These are phyloP conservation scores for Brenthis hecate DNA, from an alignment of 2,888 invertebrate genomes.

Conservation along the genomic window DNA sequence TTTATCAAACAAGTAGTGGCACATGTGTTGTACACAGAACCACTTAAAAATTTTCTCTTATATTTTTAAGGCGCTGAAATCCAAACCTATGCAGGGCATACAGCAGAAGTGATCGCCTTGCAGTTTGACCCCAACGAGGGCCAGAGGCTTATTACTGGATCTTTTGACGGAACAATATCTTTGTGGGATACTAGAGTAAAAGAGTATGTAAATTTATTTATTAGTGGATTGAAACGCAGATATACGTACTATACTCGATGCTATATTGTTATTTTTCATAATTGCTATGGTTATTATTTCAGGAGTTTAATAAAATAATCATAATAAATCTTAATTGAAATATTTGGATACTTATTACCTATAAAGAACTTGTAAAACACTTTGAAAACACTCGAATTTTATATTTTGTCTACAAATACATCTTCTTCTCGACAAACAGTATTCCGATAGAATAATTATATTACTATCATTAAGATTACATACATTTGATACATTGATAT, in stretches of 20 bases:
- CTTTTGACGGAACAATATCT: constrained; percentile 89
- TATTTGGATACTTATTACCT: background rate
- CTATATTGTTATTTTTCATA: too few relatives aligned
- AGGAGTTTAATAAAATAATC: background rate
- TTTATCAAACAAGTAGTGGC: too few relatives aligned
- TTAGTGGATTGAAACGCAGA: background rate
- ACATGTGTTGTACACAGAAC: too few relatives aligned
- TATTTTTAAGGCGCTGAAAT: constrained; percentile 80
- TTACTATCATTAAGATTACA: too few relatives aligned
- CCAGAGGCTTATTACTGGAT: constrained; percentile 87
- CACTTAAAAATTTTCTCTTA: background rate
- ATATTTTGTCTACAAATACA: too few relatives aligned
- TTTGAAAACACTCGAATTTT: too few relatives aligned
- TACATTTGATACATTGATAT: too few relatives aligned
- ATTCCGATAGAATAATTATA: too few relatives aligned
- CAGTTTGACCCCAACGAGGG: constrained; percentile 87
- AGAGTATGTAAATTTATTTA: constrained; percentile 67
- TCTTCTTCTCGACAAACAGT: too few relatives aligned
- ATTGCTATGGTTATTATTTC: background rate
- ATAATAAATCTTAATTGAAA: background rate
- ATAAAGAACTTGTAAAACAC: background rate
- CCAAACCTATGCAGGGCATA: constrained; percentile 85
- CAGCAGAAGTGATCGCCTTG: constrained; percentile 88
- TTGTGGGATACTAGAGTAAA: constrained; percentile 88
- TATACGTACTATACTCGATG: background rate